Evolutionary conservation across 1,140 invertebrate species (phyloP), one percentile per base, ranked within the genome.

Genomic region (Gonatopus flavifemur): DNA sequence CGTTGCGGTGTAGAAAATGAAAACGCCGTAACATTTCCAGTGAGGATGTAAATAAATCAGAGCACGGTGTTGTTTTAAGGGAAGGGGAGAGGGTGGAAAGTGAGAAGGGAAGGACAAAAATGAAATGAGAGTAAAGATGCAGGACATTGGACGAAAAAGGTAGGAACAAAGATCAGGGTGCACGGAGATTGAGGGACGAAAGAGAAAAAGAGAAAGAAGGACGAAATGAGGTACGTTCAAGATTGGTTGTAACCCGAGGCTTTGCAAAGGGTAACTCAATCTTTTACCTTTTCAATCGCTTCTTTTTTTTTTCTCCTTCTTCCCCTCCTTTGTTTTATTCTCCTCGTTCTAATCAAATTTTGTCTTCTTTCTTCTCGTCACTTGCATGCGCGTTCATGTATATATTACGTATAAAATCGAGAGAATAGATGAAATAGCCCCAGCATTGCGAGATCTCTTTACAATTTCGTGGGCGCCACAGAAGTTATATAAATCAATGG

Each of bases 171-270:
- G n/a, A n/a, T n/a, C n/a, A n/a, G n/a, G n/a, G n/a, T n/a, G n/a
- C n/a, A n/a, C n/a, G 30, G 25, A 32, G 37, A 48, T 20, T 12
- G 21, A 39, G 36, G 25, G 38, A 21, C 16, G 32, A 37, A 21
- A 37, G 49, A 46, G 50, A 46, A 36, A 47, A 42, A 19, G 21
- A 33, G 48, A 46, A 18, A 42, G 15, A 33, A 40, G 22, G 55
- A 57, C 63, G 69, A 70, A 69, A 69, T 73, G 74, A 72, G 64
- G 67, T 68, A 67, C 69, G 65, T n/a, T n/a, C 64, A 66, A 77
- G 72, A 76, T 74, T 71, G 74, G 62, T 67, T 74, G 73, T 76
- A 76, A 76, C 64, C 66, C 65, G 73, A 74, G 63, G 70, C 73
- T 62, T 49, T 33, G 49, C 58, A 52, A 50, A 59, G 55, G 49